Evolutionary conservation across 1,140 invertebrate genomes (phyloP).

Genomic region (Drosophila mauritiana): DNA sequence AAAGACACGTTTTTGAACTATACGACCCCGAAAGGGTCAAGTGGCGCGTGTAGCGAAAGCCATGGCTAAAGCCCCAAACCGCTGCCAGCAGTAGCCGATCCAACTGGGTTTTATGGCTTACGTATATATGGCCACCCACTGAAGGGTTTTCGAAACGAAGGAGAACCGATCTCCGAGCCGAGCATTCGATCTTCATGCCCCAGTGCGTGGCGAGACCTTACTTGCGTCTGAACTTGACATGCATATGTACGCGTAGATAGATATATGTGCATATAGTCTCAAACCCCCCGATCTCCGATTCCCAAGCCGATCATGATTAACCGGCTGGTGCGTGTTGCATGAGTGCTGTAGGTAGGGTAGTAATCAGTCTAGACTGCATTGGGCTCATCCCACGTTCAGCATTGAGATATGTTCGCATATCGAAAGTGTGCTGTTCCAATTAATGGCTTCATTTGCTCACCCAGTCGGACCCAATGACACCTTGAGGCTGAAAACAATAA

Average conservation of each 20-base stretch:
- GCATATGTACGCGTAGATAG: slow-evolving; percentile 47
- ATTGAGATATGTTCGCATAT: slow-evolving; percentile 52
- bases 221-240: slow-evolving; percentile 71
- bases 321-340: slow-evolving; percentile 52
- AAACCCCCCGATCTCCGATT: slow-evolving; percentile 2
- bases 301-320: background rate
- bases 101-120: background rate
- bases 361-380: slow-evolving; percentile 73
- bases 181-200: slow-evolving; percentile 76
- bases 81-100: slow-evolving; percentile 24
- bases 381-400: slow-evolving; percentile 65
- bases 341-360: slow-evolving; percentile 56
- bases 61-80: slow-evolving; percentile 48
- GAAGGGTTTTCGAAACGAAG: slow-evolving; percentile 30
- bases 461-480: slow-evolving; percentile 28
- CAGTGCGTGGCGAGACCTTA: slow-evolving; percentile 68
- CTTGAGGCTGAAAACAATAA: slow-evolving; percentile 17
- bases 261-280: background rate
- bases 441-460: slow-evolving; percentile 57
- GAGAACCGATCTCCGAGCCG: slow-evolving; percentile 24
- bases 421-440: slow-evolving; percentile 65
- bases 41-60: slow-evolving; percentile 78
- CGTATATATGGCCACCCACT: slow-evolving; percentile 10
- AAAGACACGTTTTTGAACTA: slow-evolving; percentile 74
- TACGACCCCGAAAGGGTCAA: slow-evolving; percentile 68